Base-by-base conservation (phyloP, 2,888 invertebrate genomes). In the Meandrusa payeni region DNA sequence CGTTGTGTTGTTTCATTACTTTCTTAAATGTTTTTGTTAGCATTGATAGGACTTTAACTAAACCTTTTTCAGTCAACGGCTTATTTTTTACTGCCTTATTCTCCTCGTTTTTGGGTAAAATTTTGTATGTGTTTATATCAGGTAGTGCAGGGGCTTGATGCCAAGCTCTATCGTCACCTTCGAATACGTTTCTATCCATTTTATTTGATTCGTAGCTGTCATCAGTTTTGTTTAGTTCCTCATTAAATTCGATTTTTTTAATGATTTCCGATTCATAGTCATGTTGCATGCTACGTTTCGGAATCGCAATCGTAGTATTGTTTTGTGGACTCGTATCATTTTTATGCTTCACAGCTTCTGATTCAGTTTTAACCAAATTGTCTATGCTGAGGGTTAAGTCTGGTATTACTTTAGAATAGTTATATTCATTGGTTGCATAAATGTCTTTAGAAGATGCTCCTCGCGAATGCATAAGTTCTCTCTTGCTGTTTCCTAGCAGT, bases 1-100 rank as follows among this genome's bases (percentile, higher is more conserved):
- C 76, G 0, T 51, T 62, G 10, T 85, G 82, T 40, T 87, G 83
- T 41, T 66, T 80, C 65, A 76, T 80, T 4, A 83, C 75, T 40
- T 76, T 86, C 42, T 81, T 85, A 23, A 85, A 85, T 0, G 82
- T 79, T 47, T 75, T 82, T 0, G 85, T 77, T 1, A 87, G 49
- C 69, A 82, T 77, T 0, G 81, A 61, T 1, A 87, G 57, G 0
- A 87, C 70, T 61, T 81, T 86, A 0, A 83, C 57, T 1, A 87
- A 50, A 3, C 78, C 80, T 60, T 64, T 70, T 57, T 86, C 83
- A 7, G 73, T 69, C 0, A 82, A 61, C 1, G 66, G 54, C 44
- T 69, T 76, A 17, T 52, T 54, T 9, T 38, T 44, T 36, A 53
- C n/a, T n/a, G n/a, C 64, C 7, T 57, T 51, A 1, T 52, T 50